phyloP scores from a whole-genome alignment of 2,888 invertebrate species.

The Euproctis similis region DNA sequence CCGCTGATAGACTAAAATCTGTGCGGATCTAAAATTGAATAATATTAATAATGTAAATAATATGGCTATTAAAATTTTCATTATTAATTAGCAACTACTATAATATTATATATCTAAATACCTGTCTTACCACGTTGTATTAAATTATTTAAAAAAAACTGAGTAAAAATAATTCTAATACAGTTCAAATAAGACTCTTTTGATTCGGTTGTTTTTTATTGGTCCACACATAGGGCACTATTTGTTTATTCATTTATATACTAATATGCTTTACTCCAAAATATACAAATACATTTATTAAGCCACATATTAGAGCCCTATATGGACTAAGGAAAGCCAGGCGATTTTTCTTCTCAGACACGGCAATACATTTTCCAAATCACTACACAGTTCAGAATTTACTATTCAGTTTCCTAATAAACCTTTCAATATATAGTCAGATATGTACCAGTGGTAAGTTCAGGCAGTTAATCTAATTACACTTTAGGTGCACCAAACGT shows the following conservation, averaged over 20 bases:
- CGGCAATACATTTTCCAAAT: no score
- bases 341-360: no score
- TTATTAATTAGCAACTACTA: conserved; percentile 20
- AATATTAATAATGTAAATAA: conserved; percentile 39
- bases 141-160: conserved; percentile 15
- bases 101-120: conserved; percentile 13
- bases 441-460: conserved; percentile 13
- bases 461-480: conserved; percentile 21
- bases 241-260: no score
- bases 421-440: no score
- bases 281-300: no score
- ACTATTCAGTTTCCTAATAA: conserved; percentile 8
- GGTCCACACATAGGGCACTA: no score
- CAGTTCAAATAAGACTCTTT: not conserved
- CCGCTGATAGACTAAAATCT: conserved; percentile 1
- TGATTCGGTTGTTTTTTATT: no score
- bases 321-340: no score
- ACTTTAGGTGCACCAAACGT: conserved; percentile 37
- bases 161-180: no score
- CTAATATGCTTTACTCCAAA: no score
- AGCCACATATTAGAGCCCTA: no score
- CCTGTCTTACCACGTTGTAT: conserved; percentile 16
- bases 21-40: conserved; percentile 12
- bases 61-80: conserved; percentile 50
- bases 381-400: no score